These are phyloP conservation scores for Octodonta nipae DNA, from an alignment of 2,888 invertebrate species.

Conservation along the genomic window DNA sequence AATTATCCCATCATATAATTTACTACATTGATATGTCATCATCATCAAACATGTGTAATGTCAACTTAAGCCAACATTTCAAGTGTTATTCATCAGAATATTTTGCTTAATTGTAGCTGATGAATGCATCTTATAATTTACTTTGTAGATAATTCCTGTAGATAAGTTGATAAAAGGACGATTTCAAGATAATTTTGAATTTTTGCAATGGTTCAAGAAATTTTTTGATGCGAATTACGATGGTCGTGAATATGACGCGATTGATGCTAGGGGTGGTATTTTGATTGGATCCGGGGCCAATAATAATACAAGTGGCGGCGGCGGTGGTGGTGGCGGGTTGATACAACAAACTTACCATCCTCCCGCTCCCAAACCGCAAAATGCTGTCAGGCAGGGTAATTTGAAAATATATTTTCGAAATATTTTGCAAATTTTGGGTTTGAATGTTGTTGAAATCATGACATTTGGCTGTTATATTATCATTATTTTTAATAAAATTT, in stretches of 20 bases:
- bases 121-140: no score
- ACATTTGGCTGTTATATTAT: no score
- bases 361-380: not conserved
- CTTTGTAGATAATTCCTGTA: slow-evolving; percentile 88
- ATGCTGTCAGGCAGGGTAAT: slow-evolving; percentile 22
- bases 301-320: slow-evolving; percentile 3
- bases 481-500: no score
- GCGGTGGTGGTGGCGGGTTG: not conserved
- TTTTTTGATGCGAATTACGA: slow-evolving; percentile 99
- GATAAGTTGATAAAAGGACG: slow-evolving; percentile 97
- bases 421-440: no score
- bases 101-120: no score
- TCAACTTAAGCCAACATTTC: no score
- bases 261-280: slow-evolving; percentile 74
- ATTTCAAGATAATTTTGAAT: slow-evolving; percentile 99
- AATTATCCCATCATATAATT: no score
- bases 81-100: no score
- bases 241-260: slow-evolving; percentile 88
- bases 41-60: no score
- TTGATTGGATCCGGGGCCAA: slow-evolving; percentile 47
- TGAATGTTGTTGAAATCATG: no score
- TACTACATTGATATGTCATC: no score
- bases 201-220: slow-evolving; percentile 99
- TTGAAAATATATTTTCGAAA: no score
- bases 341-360: not conserved